Evolutionary conservation across 2,888 invertebrate species (phyloP), one percentile per base, ranked within the genome.

Genomic region (Caenorhabditis afra): DNA sequence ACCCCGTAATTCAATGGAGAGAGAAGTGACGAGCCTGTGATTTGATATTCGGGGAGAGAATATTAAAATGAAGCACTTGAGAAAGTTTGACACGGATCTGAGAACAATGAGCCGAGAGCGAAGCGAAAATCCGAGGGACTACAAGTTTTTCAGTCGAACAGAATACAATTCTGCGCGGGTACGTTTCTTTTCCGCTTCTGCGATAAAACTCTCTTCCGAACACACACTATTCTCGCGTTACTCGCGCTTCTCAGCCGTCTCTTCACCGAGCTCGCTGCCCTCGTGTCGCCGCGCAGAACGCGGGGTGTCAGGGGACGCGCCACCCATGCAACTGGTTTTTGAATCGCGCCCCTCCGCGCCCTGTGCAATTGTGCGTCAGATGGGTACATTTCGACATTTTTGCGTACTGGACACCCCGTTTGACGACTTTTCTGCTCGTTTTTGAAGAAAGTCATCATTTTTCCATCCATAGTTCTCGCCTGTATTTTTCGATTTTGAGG

Each of bases 171-270:
- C 64, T 29, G 58, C 64, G 73, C 73, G 73, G 53, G n/a, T 62
- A 16, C 20, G 22, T 22, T 35, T 47, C 22, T 5, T 55, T 18
- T 20, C 20, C 68, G 44, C 41, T 20, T 39, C 55, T 10, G 4
- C 55, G 18, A 53, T 14, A 8, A 37, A 10, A 44, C 73, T 22
- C 73, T 73, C 73, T 64, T 35, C 57, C 35, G 4, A 4, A 11
- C n/a, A 11, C 41, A 58, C 52, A 64, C 73, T 73, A 4, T 73
- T n/a, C 57, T 10, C 10, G 1, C 57, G 5, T 8, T n/a, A 1
- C 8, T 22, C 8, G n/a, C 71, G 71, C 39, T 71, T 71, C 71
- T 64, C 55, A 55, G 41, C n/a, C 11, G 57, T 50, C 73, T 73
- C 73, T 73, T 73, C 73, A 18, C 23, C 41, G 39, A 4, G 12